A percentile compares a stretch with the other conserved stretches of the same genome.
Conservation (phyloP, 53 echinoderm and acorn worm species). For the Zoroaster sp. region DNA sequence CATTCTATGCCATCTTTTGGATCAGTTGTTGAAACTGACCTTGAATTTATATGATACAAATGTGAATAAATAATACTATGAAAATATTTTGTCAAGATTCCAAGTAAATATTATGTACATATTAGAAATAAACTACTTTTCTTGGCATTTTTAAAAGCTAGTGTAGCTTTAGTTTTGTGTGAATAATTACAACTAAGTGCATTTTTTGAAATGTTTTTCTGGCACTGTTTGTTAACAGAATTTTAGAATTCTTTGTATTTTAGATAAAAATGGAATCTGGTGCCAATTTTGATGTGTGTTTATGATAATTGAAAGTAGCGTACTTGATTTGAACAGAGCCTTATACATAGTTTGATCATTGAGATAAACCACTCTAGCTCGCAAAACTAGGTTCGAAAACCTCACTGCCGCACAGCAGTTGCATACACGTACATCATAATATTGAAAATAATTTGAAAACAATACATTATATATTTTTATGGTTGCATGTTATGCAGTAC, state of each 20-base stretch:
- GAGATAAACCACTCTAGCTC: too few relatives aligned
- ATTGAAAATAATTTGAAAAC: too few relatives aligned
- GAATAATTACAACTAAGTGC: neutral
- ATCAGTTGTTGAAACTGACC: constrained; percentile 19
- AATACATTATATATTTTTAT: too few relatives aligned
- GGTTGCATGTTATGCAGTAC: too few relatives aligned
- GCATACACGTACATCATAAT: too few relatives aligned
- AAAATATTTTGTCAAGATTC: constrained; percentile 46
- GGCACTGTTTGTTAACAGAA: constrained; percentile 12
- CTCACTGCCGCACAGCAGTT: too few relatives aligned
- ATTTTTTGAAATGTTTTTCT: constrained; percentile 24
- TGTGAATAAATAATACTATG: constrained; percentile 17
- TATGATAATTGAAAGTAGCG: neutral
- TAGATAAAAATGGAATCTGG: constrained; percentile 24
- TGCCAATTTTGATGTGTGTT: constrained; percentile 28
- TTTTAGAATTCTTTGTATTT: constrained; percentile 29
- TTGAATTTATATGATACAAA: neutral
- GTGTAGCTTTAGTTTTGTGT: constrained; percentile 30
- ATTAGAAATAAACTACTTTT: constrained; percentile 26
- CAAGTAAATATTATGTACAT: constrained; percentile 26
- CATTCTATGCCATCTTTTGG: constrained; percentile 27
- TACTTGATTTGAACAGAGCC: too few relatives aligned
- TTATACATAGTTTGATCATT: too few relatives aligned
- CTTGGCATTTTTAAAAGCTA: constrained; percentile 21
- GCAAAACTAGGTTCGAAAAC: too few relatives aligned